Percentiles rank a stretch among this genome's conserved stretches.
Conservation (phyloP, 35 echinoderm and acorn worm genomes). For the Acanthaster planci region DNA sequence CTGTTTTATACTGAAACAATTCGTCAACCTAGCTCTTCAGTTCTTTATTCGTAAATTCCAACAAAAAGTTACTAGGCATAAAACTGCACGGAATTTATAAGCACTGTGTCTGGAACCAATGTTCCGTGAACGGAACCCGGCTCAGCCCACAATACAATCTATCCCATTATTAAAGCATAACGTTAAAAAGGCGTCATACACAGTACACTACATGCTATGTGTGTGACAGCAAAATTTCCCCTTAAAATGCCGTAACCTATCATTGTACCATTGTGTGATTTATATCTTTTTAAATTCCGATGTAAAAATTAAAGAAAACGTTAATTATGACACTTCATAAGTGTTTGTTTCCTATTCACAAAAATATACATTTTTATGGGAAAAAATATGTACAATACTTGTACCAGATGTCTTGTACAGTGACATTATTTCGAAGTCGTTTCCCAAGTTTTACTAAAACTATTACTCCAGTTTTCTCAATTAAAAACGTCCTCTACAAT, state of each 20-base stretch:
- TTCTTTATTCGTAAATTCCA: not conserved
- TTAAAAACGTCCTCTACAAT: too few species aligned
- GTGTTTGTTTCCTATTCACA: slow-evolving; percentile 29
- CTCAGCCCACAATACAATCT: too few species aligned
- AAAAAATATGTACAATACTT: not conserved
- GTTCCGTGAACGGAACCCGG: not conserved
- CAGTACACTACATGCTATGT: not conserved
- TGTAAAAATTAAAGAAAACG: not conserved
- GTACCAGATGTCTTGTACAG: too few species aligned
- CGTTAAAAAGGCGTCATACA: not conserved
- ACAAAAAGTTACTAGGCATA: not conserved
- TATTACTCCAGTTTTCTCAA: not conserved
- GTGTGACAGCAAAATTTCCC: slow-evolving; percentile 7
- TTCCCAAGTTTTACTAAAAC: not conserved
- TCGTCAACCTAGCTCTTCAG: slow-evolving; percentile 5
- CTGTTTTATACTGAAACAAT: too few species aligned
- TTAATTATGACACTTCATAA: slow-evolving; percentile 20
- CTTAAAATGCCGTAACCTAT: not conserved
- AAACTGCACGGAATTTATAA: not conserved
- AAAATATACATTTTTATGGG: slow-evolving; percentile 14
- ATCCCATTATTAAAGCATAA: not conserved
- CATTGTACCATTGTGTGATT: not conserved
- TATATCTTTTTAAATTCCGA: not conserved
- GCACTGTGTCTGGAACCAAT: not conserved
- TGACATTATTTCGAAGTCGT: not conserved